phyloP scores from a whole-genome alignment of 1,140 invertebrate species.

The Venustaconcha ellipsiformis region DNA sequence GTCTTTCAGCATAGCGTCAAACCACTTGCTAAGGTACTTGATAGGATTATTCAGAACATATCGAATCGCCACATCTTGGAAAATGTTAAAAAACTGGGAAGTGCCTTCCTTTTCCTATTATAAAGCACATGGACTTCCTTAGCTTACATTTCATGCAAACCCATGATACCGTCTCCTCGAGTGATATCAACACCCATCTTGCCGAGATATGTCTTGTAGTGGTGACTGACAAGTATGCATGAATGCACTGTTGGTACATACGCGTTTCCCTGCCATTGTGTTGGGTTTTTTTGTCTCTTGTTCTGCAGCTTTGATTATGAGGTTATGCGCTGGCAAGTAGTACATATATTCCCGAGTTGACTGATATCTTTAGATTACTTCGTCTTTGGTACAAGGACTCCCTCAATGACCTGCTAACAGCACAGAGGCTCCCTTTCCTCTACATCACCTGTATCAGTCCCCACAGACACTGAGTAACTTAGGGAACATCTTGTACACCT shows the following conservation, averaged over 20 bases:
- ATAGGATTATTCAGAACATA: constrained; percentile 10
- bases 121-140: constrained; percentile 18
- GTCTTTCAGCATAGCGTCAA: constrained; percentile 17
- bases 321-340: neutral
- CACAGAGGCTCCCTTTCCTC: neutral
- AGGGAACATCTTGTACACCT: constrained; percentile 9
- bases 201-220: constrained; percentile 11
- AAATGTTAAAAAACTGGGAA: neutral
- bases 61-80: constrained; percentile 4
- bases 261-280: constrained; percentile 5
- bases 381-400: constrained; percentile 1
- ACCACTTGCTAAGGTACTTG: constrained; percentile 24
- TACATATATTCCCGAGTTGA: constrained; percentile 11
- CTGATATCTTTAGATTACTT: constrained; percentile 4
- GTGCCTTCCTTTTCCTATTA: constrained; percentile 28
- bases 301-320: constrained; percentile 16
- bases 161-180: neutral
- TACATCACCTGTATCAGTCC: neutral
- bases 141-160: constrained; percentile 22
- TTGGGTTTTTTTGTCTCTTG: constrained; percentile 12
- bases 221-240: constrained; percentile 27
- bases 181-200: constrained; percentile 16
- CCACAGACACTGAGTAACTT: constrained; percentile 2
- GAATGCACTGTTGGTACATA: constrained; percentile 21
- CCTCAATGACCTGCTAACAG: neutral